phyloP scores from a whole-genome alignment of 1,140 invertebrate species.

The Drosophila kurseongensis region DNA sequence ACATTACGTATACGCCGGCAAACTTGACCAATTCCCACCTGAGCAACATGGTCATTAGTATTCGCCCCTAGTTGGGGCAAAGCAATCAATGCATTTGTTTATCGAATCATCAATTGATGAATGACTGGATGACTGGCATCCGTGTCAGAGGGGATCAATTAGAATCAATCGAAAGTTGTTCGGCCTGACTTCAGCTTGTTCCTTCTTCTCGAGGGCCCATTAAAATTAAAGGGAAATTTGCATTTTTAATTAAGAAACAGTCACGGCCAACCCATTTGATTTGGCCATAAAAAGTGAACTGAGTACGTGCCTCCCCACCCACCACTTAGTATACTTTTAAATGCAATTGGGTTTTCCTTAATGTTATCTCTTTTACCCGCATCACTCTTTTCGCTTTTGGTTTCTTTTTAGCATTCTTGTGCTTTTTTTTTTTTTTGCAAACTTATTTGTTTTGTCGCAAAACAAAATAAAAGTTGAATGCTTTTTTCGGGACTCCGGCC shows the following conservation, averaged over 20 bases:
- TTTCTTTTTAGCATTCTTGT: constrained; percentile 11
- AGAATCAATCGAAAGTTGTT: constrained; percentile 57
- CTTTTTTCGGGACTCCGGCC: constrained; percentile 46
- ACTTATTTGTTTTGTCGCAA: constrained; percentile 66
- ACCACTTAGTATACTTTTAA: constrained; percentile 26
- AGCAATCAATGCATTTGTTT: constrained; percentile 62
- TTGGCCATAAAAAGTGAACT: constrained; percentile 34
- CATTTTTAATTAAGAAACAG: constrained; percentile 72
- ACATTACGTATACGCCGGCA: constrained; percentile 43
- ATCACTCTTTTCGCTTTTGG: constrained; percentile 17
- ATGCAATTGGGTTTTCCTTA: constrained; percentile 59
- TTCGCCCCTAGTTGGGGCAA: constrained; percentile 22
- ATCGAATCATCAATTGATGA: constrained; percentile 53
- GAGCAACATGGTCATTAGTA: constrained; percentile 48
- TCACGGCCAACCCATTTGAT: constrained; percentile 46
- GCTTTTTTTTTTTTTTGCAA: constrained; percentile 21
- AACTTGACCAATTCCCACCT: constrained; percentile 44
- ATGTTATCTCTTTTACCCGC: constrained; percentile 13
- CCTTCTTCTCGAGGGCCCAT: constrained; percentile 27
- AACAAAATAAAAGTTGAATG: constrained; percentile 59
- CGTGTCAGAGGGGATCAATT: constrained; percentile 60
- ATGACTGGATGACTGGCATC: constrained; percentile 47
- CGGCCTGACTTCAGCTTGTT: not conserved
- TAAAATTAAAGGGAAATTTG: constrained; percentile 67
- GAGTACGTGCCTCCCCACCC: constrained; percentile 6